A percentile compares a stretch with the other conserved stretches of the same genome.
phyloP scores from a whole-genome alignment of 1,140 invertebrate species.

The Calephelis nemesis region DNA sequence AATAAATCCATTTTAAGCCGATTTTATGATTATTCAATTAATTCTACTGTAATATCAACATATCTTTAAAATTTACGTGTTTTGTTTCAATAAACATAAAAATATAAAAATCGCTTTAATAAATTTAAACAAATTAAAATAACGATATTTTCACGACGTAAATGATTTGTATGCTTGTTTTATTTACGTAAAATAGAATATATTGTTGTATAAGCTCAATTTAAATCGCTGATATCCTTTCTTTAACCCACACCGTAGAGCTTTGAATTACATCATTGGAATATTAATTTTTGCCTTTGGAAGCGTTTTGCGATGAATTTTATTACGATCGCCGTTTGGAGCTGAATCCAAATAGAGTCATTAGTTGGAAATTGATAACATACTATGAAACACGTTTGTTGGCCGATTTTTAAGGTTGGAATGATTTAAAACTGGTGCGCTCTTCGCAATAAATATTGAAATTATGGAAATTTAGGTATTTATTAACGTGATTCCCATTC shows the following conservation, averaged over 20 bases:
- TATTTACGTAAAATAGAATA: too few relatives aligned
- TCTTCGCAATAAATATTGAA: conserved; percentile 26
- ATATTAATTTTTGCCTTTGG: conserved; percentile 74
- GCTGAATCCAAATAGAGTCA: conserved; percentile 70
- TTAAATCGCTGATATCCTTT: conserved; percentile 6
- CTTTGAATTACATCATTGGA: conserved; percentile 69
- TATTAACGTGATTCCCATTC: conserved; percentile 3
- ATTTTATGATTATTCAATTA: too few relatives aligned
- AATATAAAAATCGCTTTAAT: too few relatives aligned
- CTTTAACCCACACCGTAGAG: conserved; percentile 43
- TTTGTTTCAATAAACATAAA: too few relatives aligned
- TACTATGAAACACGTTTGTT: conserved; percentile 28
- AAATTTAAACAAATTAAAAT: too few relatives aligned
- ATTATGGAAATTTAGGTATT: conserved; percentile 17
- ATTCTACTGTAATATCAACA: too few relatives aligned
- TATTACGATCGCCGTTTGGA: conserved; percentile 59
- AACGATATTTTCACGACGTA: too few relatives aligned
- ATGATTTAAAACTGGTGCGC: conserved; percentile 32
- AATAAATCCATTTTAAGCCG: too few relatives aligned
- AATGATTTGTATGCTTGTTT: too few relatives aligned
- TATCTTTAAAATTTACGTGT: too few relatives aligned
- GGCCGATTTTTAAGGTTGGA: conserved; percentile 21
- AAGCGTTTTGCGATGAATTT: conserved; percentile 70
- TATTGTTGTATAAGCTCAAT: too few relatives aligned
- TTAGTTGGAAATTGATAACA: conserved; percentile 71